Percentiles rank a stretch among this genome's conserved stretches.
Evolutionary conservation across 2,888 invertebrate genomes (phyloP).

Genomic region (Nephrotoma flavescens): DNA sequence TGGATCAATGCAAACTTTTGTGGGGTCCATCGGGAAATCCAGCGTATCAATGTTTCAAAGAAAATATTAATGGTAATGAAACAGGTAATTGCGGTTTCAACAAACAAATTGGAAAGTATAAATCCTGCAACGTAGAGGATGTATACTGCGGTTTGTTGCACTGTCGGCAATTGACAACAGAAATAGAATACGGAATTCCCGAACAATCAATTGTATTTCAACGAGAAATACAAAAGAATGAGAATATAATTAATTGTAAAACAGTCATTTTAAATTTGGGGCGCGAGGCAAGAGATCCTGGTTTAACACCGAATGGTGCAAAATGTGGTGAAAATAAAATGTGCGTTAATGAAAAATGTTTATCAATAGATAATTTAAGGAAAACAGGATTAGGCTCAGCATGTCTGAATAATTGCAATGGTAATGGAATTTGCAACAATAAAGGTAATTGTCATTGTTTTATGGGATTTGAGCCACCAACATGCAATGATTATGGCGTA

Average conservation of each 20-base stretch:
- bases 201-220: slow-evolving; percentile 69
- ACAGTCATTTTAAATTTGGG: slow-evolving; percentile 88
- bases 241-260: slow-evolving; percentile 73
- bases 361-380: slow-evolving; percentile 50
- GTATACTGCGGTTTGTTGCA: slow-evolving; percentile 86
- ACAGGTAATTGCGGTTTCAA: slow-evolving; percentile 95
- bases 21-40: slow-evolving; percentile 87
- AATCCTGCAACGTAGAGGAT: slow-evolving; percentile 56
- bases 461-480: slow-evolving; percentile 74
- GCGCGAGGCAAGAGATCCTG: slow-evolving; percentile 80
- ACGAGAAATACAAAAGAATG: slow-evolving; percentile 65
- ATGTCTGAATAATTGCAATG: slow-evolving; percentile 69
- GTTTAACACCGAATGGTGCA: slow-evolving; percentile 81
- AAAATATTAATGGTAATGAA: slow-evolving; percentile 65
- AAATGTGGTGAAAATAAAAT: slow-evolving; percentile 45
- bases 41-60: slow-evolving; percentile 70
- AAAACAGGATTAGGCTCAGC: slow-evolving; percentile 35
- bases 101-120: slow-evolving; percentile 53
- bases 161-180: slow-evolving; percentile 85
- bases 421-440: slow-evolving; percentile 75
- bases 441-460: slow-evolving; percentile 90
- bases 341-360: slow-evolving; percentile 83
- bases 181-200: slow-evolving; percentile 89
- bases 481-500: slow-evolving; percentile 70
- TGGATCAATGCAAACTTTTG: slow-evolving; percentile 79